phyloP scores from a whole-genome alignment of 2,113 vertebrate species.

The Rostratula benghalensis region DNA sequence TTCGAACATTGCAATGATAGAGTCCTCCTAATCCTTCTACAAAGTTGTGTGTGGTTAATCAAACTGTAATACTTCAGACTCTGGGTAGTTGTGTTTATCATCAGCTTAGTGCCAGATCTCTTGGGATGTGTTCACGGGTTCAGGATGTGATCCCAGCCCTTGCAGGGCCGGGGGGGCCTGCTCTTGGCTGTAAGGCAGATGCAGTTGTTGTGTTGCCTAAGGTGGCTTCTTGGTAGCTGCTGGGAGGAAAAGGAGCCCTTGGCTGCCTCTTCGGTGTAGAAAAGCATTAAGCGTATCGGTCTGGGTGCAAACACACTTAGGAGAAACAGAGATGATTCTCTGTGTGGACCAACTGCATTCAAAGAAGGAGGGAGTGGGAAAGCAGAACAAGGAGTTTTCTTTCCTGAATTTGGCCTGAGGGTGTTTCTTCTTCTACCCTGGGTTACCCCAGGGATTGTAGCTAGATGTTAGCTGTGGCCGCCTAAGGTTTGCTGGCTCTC shows the following conservation, averaged over 20 bases:
- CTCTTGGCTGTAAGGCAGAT: neutral
- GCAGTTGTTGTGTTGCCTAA: neutral
- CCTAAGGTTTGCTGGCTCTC: neutral
- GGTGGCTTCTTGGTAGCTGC: neutral
- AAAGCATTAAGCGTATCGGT: neutral
- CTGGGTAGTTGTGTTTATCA: conserved; percentile 25
- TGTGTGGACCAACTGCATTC: neutral
- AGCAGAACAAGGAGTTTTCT: neutral
- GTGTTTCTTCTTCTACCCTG: neutral
- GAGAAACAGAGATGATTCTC: neutral
- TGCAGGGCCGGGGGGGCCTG: neutral
- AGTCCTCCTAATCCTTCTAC: conserved; percentile 49
- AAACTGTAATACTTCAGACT: neutral
- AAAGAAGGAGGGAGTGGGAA: neutral
- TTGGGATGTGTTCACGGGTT: neutral
- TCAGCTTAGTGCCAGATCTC: conserved; percentile 4
- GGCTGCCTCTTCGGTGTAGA: neutral
- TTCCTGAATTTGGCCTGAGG: neutral
- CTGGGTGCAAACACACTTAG: neutral
- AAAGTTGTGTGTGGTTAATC: conserved; percentile 35
- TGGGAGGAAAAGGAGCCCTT: neutral
- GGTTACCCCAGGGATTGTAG: neutral
- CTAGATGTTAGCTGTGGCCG: neutral
- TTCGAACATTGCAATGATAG: neutral
- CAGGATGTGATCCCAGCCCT: neutral